Conservation (phyloP, 2,888 invertebrate genomes). For the Chouioia cunea region DNA sequence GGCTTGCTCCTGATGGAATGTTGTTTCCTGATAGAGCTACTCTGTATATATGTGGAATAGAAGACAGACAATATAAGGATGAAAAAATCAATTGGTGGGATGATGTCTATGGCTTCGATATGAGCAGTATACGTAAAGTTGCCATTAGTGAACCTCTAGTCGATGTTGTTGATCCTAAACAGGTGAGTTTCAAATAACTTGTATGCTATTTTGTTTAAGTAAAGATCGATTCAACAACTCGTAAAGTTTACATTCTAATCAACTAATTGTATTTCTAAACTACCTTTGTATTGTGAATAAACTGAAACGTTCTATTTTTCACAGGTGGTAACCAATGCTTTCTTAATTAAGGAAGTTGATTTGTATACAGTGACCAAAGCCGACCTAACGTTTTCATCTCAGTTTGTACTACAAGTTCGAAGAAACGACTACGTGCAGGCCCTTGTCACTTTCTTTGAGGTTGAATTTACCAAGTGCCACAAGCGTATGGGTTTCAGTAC, state of each 20-base stretch:
- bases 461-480: slow-evolving; percentile 99
- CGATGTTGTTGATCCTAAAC: slow-evolving; percentile 98
- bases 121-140: slow-evolving; percentile 98
- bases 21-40: slow-evolving; percentile 95
- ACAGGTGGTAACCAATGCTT: slow-evolving; percentile 97
- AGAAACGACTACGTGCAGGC: slow-evolving; percentile 98
- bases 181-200: slow-evolving; percentile 66
- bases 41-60: slow-evolving; percentile 92
- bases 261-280: slow-evolving; percentile 3
- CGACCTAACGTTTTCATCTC: slow-evolving; percentile 92
- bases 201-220: not conserved
- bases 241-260: not conserved
- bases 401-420: slow-evolving; percentile 84
- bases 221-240: slow-evolving; percentile 2
- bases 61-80: slow-evolving; percentile 99
- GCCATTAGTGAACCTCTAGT: slow-evolving; percentile 98
- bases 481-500: slow-evolving; percentile 98
- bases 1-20: slow-evolving; percentile 92
- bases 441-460: slow-evolving; percentile 98
- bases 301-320: too few species aligned
- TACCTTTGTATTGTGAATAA: too few species aligned
- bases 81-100: slow-evolving; percentile 99
- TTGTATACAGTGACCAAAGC: slow-evolving; percentile 97
- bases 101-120: slow-evolving; percentile 99
- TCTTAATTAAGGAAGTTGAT: slow-evolving; percentile 96